Evolutionary conservation across 2,888 invertebrate genomes (phyloP).

Genomic region (Altica lythri): DNA sequence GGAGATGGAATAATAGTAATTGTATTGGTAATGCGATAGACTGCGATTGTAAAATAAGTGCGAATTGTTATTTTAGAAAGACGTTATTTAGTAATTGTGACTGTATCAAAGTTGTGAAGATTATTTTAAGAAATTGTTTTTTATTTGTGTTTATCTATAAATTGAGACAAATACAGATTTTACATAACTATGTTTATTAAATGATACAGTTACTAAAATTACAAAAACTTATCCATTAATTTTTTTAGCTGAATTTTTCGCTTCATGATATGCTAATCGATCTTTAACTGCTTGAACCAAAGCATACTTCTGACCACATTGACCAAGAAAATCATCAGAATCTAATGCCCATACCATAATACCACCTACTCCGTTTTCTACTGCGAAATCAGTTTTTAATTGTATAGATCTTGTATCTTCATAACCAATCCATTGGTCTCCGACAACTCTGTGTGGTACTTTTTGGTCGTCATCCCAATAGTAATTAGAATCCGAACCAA

Average conservation of each 20-base stretch:
- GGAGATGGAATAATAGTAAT: too few species aligned
- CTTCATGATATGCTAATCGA: slow-evolving; percentile 11
- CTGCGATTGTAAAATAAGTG: too few species aligned
- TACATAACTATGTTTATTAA: too few species aligned
- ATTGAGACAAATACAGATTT: too few species aligned
- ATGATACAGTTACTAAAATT: too few species aligned
- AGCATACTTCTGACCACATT: slow-evolving; percentile 56
- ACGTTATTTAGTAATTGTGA: too few species aligned
- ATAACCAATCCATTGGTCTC: slow-evolving; percentile 69
- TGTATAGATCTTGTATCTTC: slow-evolving; percentile 64
- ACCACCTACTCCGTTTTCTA: slow-evolving; percentile 58
- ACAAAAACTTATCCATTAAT: background rate
- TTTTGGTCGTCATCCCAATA: slow-evolving; percentile 53
- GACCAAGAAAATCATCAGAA: slow-evolving; percentile 72
- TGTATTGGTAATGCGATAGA: too few species aligned
- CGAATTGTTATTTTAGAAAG: too few species aligned
- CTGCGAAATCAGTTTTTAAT: slow-evolving; percentile 55
- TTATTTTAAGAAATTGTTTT: too few species aligned
- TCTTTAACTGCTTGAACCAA: slow-evolving; percentile 36
- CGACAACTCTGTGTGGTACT: slow-evolving; percentile 65
- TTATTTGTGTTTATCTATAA: too few species aligned
- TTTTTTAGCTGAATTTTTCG: slow-evolving; percentile 7
- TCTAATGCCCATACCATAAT: slow-evolving; percentile 79
- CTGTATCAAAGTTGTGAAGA: too few species aligned
- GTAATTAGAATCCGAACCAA: slow-evolving; percentile 41